Evolutionary conservation across 2,113 vertebrate species (phyloP).

Genomic region (Prionailurus viverrinus): DNA sequence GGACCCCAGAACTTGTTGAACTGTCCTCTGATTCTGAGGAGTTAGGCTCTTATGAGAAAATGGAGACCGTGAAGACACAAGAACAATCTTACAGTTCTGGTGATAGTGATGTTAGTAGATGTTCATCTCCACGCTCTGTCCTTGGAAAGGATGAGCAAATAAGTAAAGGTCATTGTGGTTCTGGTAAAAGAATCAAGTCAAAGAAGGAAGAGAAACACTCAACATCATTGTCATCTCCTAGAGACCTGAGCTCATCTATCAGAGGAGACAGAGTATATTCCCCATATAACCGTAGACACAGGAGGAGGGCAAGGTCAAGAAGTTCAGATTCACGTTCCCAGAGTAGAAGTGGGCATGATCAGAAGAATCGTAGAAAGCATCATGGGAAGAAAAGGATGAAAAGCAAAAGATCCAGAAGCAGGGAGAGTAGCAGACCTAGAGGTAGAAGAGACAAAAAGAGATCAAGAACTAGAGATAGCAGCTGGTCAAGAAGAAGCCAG

Average conservation of each 20-base stretch:
- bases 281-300: conserved; percentile 78
- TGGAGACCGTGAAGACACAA: conserved; percentile 84
- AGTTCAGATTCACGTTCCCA: conserved; percentile 85
- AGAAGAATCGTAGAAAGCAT: conserved; percentile 82
- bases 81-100: conserved; percentile 87
- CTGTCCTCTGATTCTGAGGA: conserved; percentile 94
- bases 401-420: conserved; percentile 86
- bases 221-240: conserved; percentile 69
- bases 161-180: conserved; percentile 74
- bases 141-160: conserved; percentile 78
- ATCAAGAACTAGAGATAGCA: conserved; percentile 86
- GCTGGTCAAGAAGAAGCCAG: conserved; percentile 86
- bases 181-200: conserved; percentile 70
- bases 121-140: conserved; percentile 84
- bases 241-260: conserved; percentile 75
- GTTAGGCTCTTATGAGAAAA: conserved; percentile 86
- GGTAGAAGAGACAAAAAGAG: conserved; percentile 85
- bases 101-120: conserved; percentile 87
- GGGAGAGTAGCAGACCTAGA: conserved; percentile 86
- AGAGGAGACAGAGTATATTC: conserved; percentile 81
- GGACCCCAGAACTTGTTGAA: conserved; percentile 96
- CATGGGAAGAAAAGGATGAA: conserved; percentile 81
- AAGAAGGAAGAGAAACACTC: conserved; percentile 79
- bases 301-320: conserved; percentile 77
- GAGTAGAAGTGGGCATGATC: conserved; percentile 79